Base-by-base conservation (phyloP, 2,797 vertebrate species). In the Ispidina picta region DNA sequence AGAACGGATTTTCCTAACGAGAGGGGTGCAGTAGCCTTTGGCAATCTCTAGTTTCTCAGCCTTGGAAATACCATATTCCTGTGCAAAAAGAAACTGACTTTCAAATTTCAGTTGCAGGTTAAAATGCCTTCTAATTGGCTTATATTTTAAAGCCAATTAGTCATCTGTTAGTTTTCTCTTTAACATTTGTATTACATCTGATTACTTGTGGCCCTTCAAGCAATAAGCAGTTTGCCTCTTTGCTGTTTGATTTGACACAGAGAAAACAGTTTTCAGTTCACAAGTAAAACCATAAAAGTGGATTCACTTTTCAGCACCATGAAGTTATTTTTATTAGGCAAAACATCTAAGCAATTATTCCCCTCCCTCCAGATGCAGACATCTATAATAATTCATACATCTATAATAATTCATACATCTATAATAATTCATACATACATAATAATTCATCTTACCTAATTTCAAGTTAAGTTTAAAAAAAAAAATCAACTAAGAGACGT, bases 51-150 rank as follows among this genome's bases (percentile, higher is more conserved):
- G 56, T 92, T 99, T 99, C 91, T 99, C 98, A 86, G 97, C 97
- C 95, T 98, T 98, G 85, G 98, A 97, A 96, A 99, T 99, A 76
- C 98, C 98, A 95, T 99, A 99, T 96, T 99, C 98, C 98, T 99
- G 83, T 80, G 70, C 65, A 94, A 83, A 51, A 94, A 82, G 41
- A 94, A 93, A 95, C 8, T 52, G 44, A 64, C 31, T 93, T 83
- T 23, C 39, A 89, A 64, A 92, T 81, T 80, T 41, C 33, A 88
- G 65, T n/a, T 88, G 35, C 79, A 69, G 31, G 59, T 59, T 65
- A 66, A 83, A 75, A 66, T 15, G 18, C 14, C 11, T 78, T 85
- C n/a, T n/a, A 74, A 65, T 17, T 31, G 20, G 4, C 9, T 70
- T 82, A 10, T 9, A 5, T 23, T 49, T 60, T 49, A 80, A 88